Evolutionary conservation across 2,888 invertebrate species (phyloP).

Genomic region (Pollenia labialis): DNA sequence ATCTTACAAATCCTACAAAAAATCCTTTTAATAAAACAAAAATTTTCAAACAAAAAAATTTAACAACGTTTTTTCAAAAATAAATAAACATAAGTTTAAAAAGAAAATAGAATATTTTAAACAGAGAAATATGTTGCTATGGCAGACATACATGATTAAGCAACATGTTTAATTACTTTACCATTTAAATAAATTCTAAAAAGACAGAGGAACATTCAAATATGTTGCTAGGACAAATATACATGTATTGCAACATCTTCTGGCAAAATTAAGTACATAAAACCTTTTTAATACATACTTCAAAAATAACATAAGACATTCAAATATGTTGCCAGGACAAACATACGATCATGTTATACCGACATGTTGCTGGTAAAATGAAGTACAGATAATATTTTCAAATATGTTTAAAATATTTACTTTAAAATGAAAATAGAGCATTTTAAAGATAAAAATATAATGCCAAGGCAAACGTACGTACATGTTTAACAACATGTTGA

Average conservation of each 20-base stretch:
- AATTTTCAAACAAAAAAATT: conserved; percentile 68
- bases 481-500: not conserved
- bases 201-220: not conserved
- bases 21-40: conserved; percentile 71
- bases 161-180: not conserved
- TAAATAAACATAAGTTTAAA: not conserved
- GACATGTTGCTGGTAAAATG: too few species aligned
- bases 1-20: conserved; percentile 64
- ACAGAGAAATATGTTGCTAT: too few species aligned
- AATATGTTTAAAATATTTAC: too few species aligned
- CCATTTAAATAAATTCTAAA: not conserved
- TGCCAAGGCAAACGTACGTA: too few species aligned
- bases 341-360: not conserved
- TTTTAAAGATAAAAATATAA: not conserved
- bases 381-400: too few species aligned
- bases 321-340: not conserved
- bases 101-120: too few species aligned
- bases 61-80: conserved; percentile 33
- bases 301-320: too few species aligned
- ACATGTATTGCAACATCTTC: not conserved
- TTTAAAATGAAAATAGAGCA: too few species aligned
- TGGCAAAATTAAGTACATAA: not conserved
- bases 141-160: too few species aligned
- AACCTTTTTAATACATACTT: too few species aligned
- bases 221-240: not conserved